Base-by-base conservation (phyloP, 1,140 invertebrate genomes). In the Nautilus pompilius region DNA sequence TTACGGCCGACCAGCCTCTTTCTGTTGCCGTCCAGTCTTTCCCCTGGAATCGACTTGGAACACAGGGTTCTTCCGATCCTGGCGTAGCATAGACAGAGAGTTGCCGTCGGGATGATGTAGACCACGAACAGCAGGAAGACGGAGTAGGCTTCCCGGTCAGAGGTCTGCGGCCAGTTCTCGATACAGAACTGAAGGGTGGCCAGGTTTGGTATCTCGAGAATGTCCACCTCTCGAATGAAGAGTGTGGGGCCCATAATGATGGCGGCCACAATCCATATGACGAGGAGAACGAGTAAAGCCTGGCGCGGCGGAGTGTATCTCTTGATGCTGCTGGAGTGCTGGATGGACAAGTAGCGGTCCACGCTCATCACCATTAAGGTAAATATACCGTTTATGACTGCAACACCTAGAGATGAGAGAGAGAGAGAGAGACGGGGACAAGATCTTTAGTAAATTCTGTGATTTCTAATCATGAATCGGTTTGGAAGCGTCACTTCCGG, bases 291-390 rank as follows among this genome's bases (percentile, higher is more conserved):
- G 69, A 30, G 73, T 22, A 87, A 83, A 0, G 89, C 89, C 3
- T 87, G 88, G 8, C 86, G 85, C 17, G 70, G 79, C 86, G 86
- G 61, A 86, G 84, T 71, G 86, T 85, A n/a, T 85, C 65, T 62
- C 6, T 69, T 60, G 1, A 64, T 62, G 36, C 56, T 85, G 45
- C 90, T 87, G 0, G 90, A 89, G 75, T 89, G 88, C 58, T 89
- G 87, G 66, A 91, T 90, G 6, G 90, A 90, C 55, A 91, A 75
- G 72, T 90, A 91, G 22, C 90, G 84, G 77, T 91, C 90, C n/a
- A 92, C 85, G 46, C 89, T 89, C 90, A 92, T 91, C 0, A 89
- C 89, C 0, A 88, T 90, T 69, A 92, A 89, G 1, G 90, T 91
- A 77, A 91, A 91, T 22, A 91, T 88, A 62, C 89, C 90, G 2